These are phyloP conservation scores for Argyresthia goedartella DNA, from an alignment of 2,888 invertebrate species.

Conservation along the genomic window DNA sequence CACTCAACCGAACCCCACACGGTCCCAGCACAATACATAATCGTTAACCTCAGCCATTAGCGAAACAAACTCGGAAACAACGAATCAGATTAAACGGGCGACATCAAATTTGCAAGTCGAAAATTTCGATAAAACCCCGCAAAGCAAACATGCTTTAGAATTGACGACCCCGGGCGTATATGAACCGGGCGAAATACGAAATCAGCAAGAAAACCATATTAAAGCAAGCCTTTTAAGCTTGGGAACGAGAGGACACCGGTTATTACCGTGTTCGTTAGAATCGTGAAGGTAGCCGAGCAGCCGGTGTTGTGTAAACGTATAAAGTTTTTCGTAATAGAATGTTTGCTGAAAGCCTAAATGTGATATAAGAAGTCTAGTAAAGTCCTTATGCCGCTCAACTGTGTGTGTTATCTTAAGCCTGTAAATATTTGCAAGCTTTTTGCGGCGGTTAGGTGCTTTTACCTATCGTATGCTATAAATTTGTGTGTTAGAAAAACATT, in stretches of 20 bases:
- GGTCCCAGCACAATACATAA: conserved; percentile 4
- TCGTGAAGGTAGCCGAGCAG: not conserved
- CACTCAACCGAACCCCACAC: not conserved
- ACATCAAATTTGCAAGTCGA: conserved; percentile 31
- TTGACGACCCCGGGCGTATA: conserved; percentile 7
- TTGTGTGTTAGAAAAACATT: too few species aligned
- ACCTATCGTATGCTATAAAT: too few species aligned
- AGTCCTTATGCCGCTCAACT: not conserved
- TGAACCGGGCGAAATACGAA: conserved; percentile 16
- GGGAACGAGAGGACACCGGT: not conserved
- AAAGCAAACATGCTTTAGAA: conserved; percentile 2
- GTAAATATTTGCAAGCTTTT: too few species aligned
- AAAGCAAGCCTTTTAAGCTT: conserved; percentile 28
- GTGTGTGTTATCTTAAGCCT: too few species aligned
- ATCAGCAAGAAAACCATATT: conserved; percentile 50
- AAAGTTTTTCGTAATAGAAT: not conserved
- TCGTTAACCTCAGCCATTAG: conserved; percentile 3
- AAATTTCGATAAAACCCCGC: conserved; percentile 39
- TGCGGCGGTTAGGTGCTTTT: too few species aligned
- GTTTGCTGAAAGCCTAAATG: not conserved
- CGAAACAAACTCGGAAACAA: conserved; percentile 2
- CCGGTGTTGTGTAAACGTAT: not conserved
- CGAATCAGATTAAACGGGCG: conserved; percentile 14
- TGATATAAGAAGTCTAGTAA: not conserved
- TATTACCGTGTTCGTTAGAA: not conserved